Percentiles rank a stretch among this genome's conserved stretches.
Conservation (phyloP, 2,113 vertebrate species). For the Rhabdomys dilectus region DNA sequence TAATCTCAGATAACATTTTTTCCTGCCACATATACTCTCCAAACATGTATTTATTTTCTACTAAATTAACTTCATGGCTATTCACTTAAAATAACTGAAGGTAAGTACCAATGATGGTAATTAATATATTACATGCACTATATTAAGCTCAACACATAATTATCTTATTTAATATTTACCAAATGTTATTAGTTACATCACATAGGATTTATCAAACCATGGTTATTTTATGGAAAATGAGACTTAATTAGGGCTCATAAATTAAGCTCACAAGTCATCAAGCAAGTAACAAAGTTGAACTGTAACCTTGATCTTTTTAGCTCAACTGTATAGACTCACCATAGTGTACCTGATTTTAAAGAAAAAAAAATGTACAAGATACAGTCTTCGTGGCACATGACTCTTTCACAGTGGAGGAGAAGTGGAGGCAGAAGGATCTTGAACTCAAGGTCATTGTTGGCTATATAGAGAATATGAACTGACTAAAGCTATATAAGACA, state of each 20-base stretch:
- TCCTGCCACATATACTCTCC: neutral
- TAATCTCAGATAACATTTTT: neutral
- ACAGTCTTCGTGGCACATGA: rapidly evolving
- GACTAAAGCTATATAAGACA: neutral
- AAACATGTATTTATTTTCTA: neutral
- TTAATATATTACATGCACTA: neutral
- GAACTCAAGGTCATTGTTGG: neutral
- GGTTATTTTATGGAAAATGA: neutral
- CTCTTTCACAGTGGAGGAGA: neutral
- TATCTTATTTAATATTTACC: neutral
- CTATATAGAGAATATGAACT: neutral
- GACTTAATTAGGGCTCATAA: constrained; percentile 5
- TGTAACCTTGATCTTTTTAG: neutral
- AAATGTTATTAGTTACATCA: neutral
- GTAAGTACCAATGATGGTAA: rapidly evolving
- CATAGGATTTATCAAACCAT: neutral
- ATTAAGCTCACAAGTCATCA: neutral
- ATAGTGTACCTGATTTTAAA: neutral
- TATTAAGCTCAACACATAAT: neutral
- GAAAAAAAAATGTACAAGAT: neutral
- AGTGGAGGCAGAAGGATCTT: neutral
- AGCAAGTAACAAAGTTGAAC: neutral
- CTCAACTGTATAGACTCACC: neutral
- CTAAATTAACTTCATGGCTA: neutral
- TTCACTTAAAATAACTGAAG: neutral